Conservation (phyloP, 2,797 vertebrate genomes). For the Spea hammondii region DNA sequence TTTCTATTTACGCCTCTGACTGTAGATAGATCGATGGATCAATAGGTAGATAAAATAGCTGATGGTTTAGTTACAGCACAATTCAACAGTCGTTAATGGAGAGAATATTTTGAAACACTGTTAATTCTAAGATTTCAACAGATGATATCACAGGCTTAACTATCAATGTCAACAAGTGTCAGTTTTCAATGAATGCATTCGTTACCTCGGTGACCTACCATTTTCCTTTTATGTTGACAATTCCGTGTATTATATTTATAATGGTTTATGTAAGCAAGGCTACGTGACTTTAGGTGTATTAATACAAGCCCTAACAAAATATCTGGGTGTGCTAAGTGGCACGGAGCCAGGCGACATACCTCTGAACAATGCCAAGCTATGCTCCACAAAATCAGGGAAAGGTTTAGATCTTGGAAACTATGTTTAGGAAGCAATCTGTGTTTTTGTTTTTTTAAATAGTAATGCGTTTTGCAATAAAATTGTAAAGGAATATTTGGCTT, state of each 20-base stretch:
- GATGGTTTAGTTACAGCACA: not conserved
- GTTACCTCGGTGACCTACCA: constrained; percentile 44
- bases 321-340: constrained; percentile 43
- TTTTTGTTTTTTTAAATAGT: constrained; percentile 9
- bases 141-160: constrained; percentile 34
- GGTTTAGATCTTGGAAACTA: constrained; percentile 39
- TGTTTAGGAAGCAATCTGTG: not conserved
- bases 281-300: constrained; percentile 47
- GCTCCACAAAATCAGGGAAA: not conserved
- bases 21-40: too few species aligned
- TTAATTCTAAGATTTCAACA: not conserved
- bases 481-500: constrained; percentile 17
- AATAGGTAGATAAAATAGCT: too few species aligned
- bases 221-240: constrained; percentile 33
- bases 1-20: too few species aligned
- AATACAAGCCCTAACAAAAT: constrained; percentile 42
- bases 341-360: constrained; percentile 40
- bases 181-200: constrained; percentile 29
- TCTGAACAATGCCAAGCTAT: constrained; percentile 20
- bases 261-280: constrained; percentile 51
- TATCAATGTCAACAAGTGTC: constrained; percentile 35
- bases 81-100: not conserved
- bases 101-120: constrained; percentile 9
- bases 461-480: not conserved
- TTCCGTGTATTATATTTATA: constrained; percentile 44